Percentiles rank a stretch among this genome's conserved stretches.
These are phyloP conservation scores for Istiophorus platypterus DNA, from an alignment of 2,113 vertebrate genomes.

Conservation along the genomic window DNA sequence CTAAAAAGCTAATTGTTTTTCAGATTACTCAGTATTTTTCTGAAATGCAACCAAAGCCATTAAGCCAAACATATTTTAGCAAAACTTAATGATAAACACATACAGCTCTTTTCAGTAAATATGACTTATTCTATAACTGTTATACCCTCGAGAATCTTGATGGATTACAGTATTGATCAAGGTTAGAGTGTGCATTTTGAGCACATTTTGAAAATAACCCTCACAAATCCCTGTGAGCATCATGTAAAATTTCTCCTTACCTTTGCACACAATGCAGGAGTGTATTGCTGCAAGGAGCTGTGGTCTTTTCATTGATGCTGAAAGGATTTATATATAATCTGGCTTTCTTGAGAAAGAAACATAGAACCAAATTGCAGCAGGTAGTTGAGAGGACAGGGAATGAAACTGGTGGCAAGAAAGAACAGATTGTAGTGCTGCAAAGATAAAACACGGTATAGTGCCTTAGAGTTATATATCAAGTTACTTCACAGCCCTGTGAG, in stretches of 20 bases:
- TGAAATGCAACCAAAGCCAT: not conserved
- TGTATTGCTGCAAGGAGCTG: slow-evolving; percentile 39
- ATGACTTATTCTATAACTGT: not conserved
- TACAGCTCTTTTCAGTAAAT: not conserved
- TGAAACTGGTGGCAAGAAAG: slow-evolving; percentile 41
- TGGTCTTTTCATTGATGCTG: slow-evolving; percentile 57
- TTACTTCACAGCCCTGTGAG: slow-evolving; percentile 46
- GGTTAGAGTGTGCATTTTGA: not conserved
- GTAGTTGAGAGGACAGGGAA: slow-evolving; percentile 42
- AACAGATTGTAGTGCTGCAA: slow-evolving; percentile 45
- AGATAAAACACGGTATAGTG: slow-evolving; percentile 59
- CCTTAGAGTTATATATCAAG: slow-evolving; percentile 59
- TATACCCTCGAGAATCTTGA: slow-evolving; percentile 5
- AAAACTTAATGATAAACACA: not conserved
- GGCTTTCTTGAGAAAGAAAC: slow-evolving; percentile 62
- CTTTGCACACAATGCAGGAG: slow-evolving; percentile 49
- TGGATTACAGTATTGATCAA: slow-evolving; percentile 22
- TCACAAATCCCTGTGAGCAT: slow-evolving; percentile 28
- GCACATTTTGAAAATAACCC: slow-evolving; percentile 27
- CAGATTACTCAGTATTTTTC: not conserved
- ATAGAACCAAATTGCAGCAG: slow-evolving; percentile 51
- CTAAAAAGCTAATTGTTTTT: not conserved
- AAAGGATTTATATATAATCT: slow-evolving; percentile 80
- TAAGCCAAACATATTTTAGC: not conserved
- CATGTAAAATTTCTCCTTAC: slow-evolving; percentile 36